These are phyloP conservation scores for Monopterus albus DNA, from an alignment of 2,113 vertebrate species.

Conservation along the genomic window DNA sequence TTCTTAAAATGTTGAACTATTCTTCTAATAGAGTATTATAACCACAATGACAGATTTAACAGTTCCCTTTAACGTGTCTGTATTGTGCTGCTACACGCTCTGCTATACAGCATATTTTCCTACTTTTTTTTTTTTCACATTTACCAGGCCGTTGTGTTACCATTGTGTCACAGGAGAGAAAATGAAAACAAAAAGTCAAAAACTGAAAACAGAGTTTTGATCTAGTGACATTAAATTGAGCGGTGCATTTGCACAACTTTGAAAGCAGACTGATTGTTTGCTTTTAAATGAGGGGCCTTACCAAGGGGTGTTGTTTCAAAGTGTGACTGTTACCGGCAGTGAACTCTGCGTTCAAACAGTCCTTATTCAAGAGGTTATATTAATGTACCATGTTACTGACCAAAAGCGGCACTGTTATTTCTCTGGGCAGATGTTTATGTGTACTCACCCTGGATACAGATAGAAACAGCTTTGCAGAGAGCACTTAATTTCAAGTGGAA, in stretches of 20 bases:
- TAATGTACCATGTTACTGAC: constrained; percentile 59
- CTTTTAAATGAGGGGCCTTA: constrained; percentile 38
- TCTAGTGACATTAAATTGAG: constrained; percentile 53
- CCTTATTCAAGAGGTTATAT: constrained; percentile 54
- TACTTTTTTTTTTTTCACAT: constrained; percentile 12
- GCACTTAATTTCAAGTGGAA: neutral
- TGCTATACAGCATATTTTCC: too few relatives aligned
- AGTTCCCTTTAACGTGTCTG: neutral
- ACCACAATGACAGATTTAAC: neutral
- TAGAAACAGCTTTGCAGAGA: too few relatives aligned
- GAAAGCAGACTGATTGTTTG: constrained; percentile 44
- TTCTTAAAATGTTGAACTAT: constrained; percentile 11
- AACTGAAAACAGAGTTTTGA: constrained; percentile 39
- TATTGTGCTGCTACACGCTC: constrained; percentile 8
- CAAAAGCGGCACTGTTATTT: constrained; percentile 44
- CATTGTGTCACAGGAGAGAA: constrained; percentile 36
- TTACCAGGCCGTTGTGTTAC: constrained; percentile 7
- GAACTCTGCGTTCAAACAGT: constrained; percentile 52
- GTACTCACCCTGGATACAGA: neutral
- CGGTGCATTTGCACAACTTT: constrained; percentile 36
- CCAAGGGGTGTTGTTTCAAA: constrained; percentile 8
- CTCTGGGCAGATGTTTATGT: constrained; percentile 8
- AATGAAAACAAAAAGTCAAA: constrained; percentile 41
- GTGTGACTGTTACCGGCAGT: constrained; percentile 43
- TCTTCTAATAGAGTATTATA: neutral